phyloP scores from a whole-genome alignment of 2,797 vertebrate species.

The Acanthopagrus latus region DNA sequence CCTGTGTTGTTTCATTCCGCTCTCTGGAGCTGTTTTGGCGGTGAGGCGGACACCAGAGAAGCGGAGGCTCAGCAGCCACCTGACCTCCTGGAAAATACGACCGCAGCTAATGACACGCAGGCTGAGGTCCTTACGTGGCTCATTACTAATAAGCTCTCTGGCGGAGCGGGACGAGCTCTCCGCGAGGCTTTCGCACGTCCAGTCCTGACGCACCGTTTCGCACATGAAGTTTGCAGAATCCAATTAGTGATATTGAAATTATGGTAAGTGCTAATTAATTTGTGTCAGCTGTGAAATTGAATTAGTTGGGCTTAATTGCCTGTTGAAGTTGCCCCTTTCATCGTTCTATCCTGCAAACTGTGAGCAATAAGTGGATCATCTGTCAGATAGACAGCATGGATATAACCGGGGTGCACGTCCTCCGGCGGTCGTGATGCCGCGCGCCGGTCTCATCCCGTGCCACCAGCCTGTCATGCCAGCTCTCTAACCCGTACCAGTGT shows the following conservation, averaged over 20 bases:
- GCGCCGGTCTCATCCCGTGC: conserved; percentile 57
- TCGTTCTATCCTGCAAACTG: not conserved
- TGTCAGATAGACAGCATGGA: conserved; percentile 46
- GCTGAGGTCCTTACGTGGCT: conserved; percentile 46
- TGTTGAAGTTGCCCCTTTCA: not conserved
- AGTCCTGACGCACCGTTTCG: conserved; percentile 16
- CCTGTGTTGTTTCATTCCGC: not conserved
- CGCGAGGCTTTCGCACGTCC: conserved; percentile 31
- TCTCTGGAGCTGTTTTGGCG: conserved; percentile 26
- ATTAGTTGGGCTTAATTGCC: conserved; percentile 25
- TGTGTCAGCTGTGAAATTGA: conserved; percentile 20
- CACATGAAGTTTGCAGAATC: conserved; percentile 48
- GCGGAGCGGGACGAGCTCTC: conserved; percentile 18
- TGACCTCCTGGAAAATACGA: conserved; percentile 77
- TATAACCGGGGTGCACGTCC: conserved; percentile 48
- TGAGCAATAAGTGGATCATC: conserved; percentile 26
- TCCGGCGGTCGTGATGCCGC: conserved; percentile 72
- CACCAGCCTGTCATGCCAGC: conserved; percentile 56
- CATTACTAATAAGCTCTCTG: conserved; percentile 55
- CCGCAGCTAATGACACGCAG: conserved; percentile 63
- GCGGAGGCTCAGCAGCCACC: conserved; percentile 68
- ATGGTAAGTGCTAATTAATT: conserved; percentile 43
- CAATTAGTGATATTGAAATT: conserved; percentile 16
- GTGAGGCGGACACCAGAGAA: conserved; percentile 76
- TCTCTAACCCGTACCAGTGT: conserved; percentile 68